These are phyloP conservation scores for Peromyscus polionotus DNA, from an alignment of 2,113 vertebrate species.

Conservation along the genomic window DNA sequence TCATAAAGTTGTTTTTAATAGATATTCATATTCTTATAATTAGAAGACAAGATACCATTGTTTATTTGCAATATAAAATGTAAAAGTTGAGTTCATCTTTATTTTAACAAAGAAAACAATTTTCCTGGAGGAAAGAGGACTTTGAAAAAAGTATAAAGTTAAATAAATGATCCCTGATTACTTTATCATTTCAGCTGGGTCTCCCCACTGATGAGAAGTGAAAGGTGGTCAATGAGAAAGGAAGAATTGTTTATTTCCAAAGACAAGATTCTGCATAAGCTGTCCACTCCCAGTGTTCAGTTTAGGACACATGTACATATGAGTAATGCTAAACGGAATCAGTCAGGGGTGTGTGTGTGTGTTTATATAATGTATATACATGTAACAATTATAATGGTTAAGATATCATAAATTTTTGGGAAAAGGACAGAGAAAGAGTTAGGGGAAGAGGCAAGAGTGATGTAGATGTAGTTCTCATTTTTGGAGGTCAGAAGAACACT, in stretches of 20 bases:
- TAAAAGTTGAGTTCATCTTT: background rate
- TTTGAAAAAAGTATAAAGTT: background rate
- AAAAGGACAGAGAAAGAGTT: background rate
- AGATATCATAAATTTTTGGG: background rate
- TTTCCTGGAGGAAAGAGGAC: background rate
- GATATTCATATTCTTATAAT: background rate
- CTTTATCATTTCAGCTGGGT: background rate
- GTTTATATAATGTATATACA: background rate
- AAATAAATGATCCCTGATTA: background rate
- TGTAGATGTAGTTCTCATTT: background rate
- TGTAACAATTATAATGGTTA: background rate
- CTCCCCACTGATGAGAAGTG: conserved; percentile 58
- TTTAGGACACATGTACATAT: background rate
- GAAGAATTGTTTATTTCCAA: background rate
- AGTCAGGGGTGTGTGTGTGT: background rate
- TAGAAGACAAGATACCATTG: background rate
- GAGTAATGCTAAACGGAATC: background rate
- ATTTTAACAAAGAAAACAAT: background rate
- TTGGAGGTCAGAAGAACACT: background rate
- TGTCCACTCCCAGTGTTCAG: background rate
- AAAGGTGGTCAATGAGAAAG: background rate
- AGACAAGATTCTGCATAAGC: background rate
- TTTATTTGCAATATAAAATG: background rate
- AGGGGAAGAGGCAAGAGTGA: background rate
- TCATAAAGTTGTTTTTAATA: background rate